A percentile compares a stretch with the other conserved stretches of the same genome.
phyloP scores from a whole-genome alignment of 2,797 vertebrate genomes.

The Dendrocincla tyrannina region DNA sequence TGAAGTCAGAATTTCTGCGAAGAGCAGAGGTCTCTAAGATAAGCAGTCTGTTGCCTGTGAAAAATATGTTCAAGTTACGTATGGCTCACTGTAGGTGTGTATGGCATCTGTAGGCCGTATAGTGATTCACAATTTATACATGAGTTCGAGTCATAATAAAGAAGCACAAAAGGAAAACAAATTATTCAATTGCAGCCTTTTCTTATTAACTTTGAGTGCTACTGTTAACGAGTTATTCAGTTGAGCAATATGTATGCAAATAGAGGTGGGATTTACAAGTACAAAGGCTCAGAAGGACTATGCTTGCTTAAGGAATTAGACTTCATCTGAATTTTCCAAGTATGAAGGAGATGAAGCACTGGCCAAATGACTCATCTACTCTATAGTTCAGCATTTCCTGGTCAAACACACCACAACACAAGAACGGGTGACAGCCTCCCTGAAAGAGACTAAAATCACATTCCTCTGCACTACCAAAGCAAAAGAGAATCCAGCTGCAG shows the following conservation, averaged over 20 bases:
- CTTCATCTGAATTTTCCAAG: neutral
- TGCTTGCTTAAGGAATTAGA: neutral
- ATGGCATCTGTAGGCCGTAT: neutral
- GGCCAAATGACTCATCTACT: neutral
- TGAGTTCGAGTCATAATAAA: neutral
- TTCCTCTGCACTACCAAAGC: neutral
- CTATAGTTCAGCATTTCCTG: neutral
- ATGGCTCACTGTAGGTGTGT: neutral
- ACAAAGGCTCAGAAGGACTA: neutral
- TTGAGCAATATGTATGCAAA: neutral
- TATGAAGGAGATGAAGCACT: neutral
- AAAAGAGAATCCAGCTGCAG: neutral
- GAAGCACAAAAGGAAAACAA: neutral
- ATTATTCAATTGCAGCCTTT: neutral
- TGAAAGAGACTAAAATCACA: accelerated
- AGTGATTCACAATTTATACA: neutral
- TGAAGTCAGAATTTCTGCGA: neutral
- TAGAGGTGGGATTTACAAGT: neutral
- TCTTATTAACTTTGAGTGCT: neutral
- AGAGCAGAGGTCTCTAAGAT: neutral
- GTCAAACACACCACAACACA: neutral
- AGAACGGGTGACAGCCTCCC: neutral
- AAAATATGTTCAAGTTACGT: neutral
- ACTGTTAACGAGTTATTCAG: neutral
- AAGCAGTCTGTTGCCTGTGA: neutral